Evolutionary conservation across 2,888 invertebrate genomes (phyloP).

Genomic region (Eupithecia pulchellata): DNA sequence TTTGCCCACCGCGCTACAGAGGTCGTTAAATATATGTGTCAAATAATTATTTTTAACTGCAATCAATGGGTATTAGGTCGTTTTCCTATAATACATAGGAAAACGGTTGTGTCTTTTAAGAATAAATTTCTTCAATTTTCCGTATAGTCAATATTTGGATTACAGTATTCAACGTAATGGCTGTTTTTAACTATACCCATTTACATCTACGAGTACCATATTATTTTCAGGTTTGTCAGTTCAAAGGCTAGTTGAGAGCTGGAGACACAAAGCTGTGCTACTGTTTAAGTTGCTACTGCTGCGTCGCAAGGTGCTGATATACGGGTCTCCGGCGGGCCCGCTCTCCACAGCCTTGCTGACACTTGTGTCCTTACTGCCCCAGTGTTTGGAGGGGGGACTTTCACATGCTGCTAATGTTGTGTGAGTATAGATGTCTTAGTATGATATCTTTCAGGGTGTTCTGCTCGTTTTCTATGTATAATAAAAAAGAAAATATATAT

Average conservation of each 20-base stretch:
- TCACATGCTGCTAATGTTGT: constrained; percentile 92
- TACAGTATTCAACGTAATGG: too few species aligned
- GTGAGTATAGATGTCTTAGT: too few species aligned
- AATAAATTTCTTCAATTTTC: too few species aligned
- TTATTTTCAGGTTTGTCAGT: constrained; percentile 90
- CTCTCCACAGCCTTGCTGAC: constrained; percentile 95
- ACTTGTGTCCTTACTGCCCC: constrained; percentile 95
- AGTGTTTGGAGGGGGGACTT: constrained; percentile 94
- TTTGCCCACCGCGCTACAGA: too few species aligned
- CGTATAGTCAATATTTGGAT: too few species aligned
- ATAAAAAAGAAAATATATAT: background rate
- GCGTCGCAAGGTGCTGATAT: constrained; percentile 95
- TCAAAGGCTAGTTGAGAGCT: constrained; percentile 91
- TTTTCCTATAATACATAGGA: too few species aligned
- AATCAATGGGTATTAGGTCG: too few species aligned
- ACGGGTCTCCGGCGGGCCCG: constrained; percentile 96
- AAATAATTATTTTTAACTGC: too few species aligned
- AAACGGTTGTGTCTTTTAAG: too few species aligned
- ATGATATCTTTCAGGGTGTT: too few species aligned
- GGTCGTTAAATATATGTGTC: too few species aligned
- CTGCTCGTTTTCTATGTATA: too few species aligned
- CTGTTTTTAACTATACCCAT: background rate
- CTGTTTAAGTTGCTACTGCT: constrained; percentile 96
- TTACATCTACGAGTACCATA: background rate
- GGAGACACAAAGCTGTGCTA: constrained; percentile 96